Percentiles rank a stretch among this genome's conserved stretches.
Evolutionary conservation across 37 sponge, comb jelly and placozoan genomes (phyloP).

Genomic region (Crambe crambe): DNA sequence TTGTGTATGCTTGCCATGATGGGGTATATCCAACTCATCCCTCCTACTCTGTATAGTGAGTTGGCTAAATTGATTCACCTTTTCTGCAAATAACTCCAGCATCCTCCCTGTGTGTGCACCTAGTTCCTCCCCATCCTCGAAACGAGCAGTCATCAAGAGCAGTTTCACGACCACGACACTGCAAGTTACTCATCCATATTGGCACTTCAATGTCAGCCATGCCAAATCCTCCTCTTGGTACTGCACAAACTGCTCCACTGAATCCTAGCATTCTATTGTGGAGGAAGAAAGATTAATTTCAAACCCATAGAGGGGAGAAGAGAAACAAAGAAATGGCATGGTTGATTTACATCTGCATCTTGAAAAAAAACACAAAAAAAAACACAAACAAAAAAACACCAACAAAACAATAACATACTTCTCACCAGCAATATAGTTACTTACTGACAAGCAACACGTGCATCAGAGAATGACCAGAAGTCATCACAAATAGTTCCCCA

Average conservation of each 20-base stretch:
- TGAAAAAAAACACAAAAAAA: too few relatives aligned
- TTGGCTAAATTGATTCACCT: too few relatives aligned
- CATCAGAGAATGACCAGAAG: too few relatives aligned
- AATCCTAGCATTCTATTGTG: constrained; percentile 18
- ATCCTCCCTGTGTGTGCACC: constrained; percentile 25
- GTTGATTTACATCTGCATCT: too few relatives aligned
- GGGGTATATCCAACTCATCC: too few relatives aligned
- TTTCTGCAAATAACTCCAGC: constrained; percentile 31
- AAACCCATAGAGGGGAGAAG: neutral
- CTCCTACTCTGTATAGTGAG: too few relatives aligned
- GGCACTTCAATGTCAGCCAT: neutral
- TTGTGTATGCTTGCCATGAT: too few relatives aligned
- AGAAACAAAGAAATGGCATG: neutral
- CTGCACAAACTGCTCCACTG: constrained; percentile 8
- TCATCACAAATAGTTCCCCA: too few relatives aligned
- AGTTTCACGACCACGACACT: constrained; percentile 15
- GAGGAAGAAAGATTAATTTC: neutral
- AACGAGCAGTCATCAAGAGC: constrained; percentile 19
- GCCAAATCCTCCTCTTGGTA: neutral
- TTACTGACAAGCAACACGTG: too few relatives aligned
- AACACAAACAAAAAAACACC: neutral
- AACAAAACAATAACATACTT: neutral
- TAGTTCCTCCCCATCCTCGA: constrained; percentile 18
- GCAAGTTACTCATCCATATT: constrained; percentile 25
- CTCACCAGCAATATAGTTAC: neutral